Evolutionary conservation across 2,797 vertebrate species (phyloP), one percentile per base, ranked within the genome.

Genomic region (Danionella dracula): DNA sequence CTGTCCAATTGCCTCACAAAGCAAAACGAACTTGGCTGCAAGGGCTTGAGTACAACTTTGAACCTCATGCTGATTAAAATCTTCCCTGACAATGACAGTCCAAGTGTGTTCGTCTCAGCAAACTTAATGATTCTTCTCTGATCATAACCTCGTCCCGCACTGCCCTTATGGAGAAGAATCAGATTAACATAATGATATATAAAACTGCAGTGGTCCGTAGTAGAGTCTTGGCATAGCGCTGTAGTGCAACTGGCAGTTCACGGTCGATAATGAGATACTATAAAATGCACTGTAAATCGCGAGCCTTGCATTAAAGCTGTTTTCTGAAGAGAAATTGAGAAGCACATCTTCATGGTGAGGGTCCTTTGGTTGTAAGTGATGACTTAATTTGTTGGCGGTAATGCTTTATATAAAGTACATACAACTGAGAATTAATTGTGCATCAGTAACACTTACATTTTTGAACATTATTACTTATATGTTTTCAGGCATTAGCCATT

Each of bases 11-110:
- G 31, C 38, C 21, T 37, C 54, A 27, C 44, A 46, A 11, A 12
- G 32, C 9, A 67, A 72, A 62, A 29, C 4, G 35, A 48, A 57
- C 7, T 9, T 34, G 20, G 46, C 50, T 20, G 35, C 31, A 62
- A 56, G 70, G 59, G 62, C 50, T 50, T 9, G 8, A 49, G 35
- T 4, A 1, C 17, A 72, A 65, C 70, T 66, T 56, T 66, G 64
- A 66, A 66, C 53, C 8, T 32, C 15, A n/a, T 20, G 51, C 42
- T 72, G 65, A 72, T 72, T 68, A 68, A 68, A 72, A 62, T 61
- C 63, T 16, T 65, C 20, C 32, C 31, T 38, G 51, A 72, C 70
- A 63, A 58, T 48, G 51, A 51, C 58, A 23, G 44, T 57, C 54
- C 50, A 48, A 72, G 64, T 46, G 34, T 72, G 57, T 49, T 49